Evolutionary conservation across 1,140 invertebrate genomes (phyloP).

Genomic region (Arctopsyche grandis): DNA sequence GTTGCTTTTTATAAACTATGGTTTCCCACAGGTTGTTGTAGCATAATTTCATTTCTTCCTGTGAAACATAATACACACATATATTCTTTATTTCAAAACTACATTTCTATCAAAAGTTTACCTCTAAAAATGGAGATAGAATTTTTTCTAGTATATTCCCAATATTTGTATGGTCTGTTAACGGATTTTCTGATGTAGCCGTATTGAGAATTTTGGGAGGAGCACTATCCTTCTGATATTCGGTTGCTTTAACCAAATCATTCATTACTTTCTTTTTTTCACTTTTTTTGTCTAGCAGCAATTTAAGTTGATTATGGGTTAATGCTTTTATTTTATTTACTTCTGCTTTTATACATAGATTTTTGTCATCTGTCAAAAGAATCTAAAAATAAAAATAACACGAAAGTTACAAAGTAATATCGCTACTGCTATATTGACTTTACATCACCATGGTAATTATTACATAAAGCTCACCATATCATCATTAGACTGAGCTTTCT

Average conservation of each 20-base stretch:
- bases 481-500: background rate
- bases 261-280: background rate
- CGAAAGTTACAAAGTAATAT: too few species aligned
- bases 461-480: constrained; percentile 33
- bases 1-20: constrained; percentile 42
- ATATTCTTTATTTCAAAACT: background rate
- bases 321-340: constrained; percentile 42
- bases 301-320: constrained; percentile 35
- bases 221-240: too few species aligned
- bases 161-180: background rate
- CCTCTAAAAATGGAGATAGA: constrained; percentile 32
- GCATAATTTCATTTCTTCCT: constrained; percentile 48
- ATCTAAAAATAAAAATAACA: constrained; percentile 40
- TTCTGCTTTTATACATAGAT: constrained; percentile 47
- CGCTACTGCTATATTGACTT: background rate
- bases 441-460: background rate
- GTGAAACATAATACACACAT: constrained; percentile 8
- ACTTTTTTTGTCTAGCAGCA: background rate
- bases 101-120: background rate
- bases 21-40: constrained; percentile 44
- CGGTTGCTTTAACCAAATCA: too few species aligned
- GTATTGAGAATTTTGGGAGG: background rate
- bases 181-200: background rate
- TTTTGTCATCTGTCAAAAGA: constrained; percentile 48
- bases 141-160: background rate